A percentile compares a stretch with the other conserved stretches of the same genome.
These are phyloP conservation scores for Notodonta ziczac DNA, from an alignment of 2,888 invertebrate genomes.

Conservation along the genomic window DNA sequence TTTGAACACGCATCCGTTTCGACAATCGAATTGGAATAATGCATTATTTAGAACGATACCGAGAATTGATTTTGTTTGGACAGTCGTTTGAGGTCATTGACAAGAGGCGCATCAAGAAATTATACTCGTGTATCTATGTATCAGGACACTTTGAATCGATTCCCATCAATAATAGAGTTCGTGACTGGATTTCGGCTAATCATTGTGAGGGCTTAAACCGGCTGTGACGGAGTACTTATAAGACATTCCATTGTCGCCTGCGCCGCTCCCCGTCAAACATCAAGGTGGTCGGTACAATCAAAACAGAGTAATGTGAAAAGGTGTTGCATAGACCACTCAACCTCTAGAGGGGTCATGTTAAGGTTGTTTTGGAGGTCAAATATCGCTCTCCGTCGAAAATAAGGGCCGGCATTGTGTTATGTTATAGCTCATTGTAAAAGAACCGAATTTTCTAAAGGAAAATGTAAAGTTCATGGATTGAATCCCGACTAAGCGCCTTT, in stretches of 20 bases:
- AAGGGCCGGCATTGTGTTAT: neutral
- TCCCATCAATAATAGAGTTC: conserved; percentile 52
- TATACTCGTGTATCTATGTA: conserved; percentile 24
- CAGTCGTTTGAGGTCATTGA: conserved; percentile 21
- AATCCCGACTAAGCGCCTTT: conserved; percentile 23
- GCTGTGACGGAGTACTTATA: conserved; percentile 50
- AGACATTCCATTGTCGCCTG: conserved; percentile 54
- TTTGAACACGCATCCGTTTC: conserved; percentile 41
- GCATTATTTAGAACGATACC: conserved; percentile 37
- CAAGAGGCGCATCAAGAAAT: conserved; percentile 25
- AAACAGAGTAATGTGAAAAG: conserved; percentile 38
- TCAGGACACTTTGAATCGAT: conserved; percentile 24
- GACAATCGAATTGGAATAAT: conserved; percentile 40
- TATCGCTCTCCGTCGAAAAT: conserved; percentile 12
- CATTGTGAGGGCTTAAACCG: conserved; percentile 55
- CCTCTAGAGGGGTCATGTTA: conserved; percentile 18
- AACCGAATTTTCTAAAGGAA: neutral
- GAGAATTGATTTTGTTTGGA: conserved; percentile 32
- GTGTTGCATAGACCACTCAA: conserved; percentile 26
- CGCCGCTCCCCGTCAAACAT: conserved; percentile 23
- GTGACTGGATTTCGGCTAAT: conserved; percentile 62
- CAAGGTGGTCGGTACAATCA: conserved; percentile 45
- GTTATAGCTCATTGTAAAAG: neutral
- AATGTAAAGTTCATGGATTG: conserved; percentile 19
- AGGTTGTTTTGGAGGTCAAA: conserved; percentile 23